Conservation (phyloP, 92 coral and sea anemone genomes). For the Epizoanthus rinbou region DNA sequence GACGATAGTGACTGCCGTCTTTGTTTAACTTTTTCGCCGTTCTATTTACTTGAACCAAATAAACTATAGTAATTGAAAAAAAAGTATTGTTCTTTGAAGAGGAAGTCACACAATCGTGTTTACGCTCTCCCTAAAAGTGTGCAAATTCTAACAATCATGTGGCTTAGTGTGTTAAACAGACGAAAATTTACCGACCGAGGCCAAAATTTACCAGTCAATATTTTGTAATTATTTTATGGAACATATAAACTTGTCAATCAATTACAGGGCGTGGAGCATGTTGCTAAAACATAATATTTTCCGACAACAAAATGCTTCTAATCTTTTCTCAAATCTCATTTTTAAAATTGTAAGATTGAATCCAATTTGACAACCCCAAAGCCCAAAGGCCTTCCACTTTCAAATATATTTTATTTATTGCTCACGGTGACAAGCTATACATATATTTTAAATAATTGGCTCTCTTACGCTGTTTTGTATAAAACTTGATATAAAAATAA, state of each 20-base stretch:
- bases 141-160: neutral
- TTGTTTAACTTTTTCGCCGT: slow-evolving; percentile 23
- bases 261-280: neutral
- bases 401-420: neutral
- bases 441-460: neutral
- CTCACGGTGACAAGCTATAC: neutral
- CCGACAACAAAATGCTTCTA: neutral
- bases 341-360: no score
- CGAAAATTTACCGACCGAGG: slow-evolving; percentile 6
- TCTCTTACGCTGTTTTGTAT: no score
- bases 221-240: neutral
- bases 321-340: no score
- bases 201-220: neutral
- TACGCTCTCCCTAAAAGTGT: neutral
- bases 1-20: neutral
- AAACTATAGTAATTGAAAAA: slow-evolving; percentile 4
- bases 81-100: slow-evolving; percentile 16
- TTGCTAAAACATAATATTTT: neutral
- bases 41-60: slow-evolving; percentile 21
- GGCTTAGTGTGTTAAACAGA: slow-evolving; percentile 1
- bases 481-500: no score
- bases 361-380: neutral
- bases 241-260: slow-evolving; percentile 7
- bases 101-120: slow-evolving; percentile 21
- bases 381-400: neutral